A percentile compares a stretch with the other conserved stretches of the same genome.
Conservation (phyloP, 2,888 invertebrate genomes). For the Pyrocoelia pectoralis region DNA sequence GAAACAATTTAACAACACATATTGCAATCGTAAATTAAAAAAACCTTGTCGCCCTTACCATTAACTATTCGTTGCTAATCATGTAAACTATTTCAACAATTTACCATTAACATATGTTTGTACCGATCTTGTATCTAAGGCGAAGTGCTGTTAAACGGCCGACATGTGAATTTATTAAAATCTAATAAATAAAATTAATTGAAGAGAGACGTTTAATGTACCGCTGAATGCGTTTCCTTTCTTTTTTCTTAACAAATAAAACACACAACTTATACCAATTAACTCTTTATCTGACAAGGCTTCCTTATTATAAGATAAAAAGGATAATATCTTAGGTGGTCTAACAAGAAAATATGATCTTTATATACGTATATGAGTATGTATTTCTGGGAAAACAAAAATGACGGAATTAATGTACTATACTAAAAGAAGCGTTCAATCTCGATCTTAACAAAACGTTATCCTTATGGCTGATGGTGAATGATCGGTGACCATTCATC, state of each 20-base stretch:
- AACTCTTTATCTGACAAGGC: conserved; percentile 1
- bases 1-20: too few species aligned
- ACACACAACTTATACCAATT: conserved; percentile 1
- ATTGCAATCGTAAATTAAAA: too few species aligned
- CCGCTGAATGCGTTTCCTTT: neutral
- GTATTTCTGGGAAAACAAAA: conserved; percentile 36
- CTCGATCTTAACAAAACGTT: conserved; percentile 30
- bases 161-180: conserved; percentile 1
- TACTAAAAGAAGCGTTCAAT: conserved; percentile 38
- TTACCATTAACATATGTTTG: neutral
- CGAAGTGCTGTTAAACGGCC: neutral
- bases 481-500: conserved; percentile 40
- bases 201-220: neutral
- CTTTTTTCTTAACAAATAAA: neutral
- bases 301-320: conserved; percentile 2
- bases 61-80: too few species aligned
- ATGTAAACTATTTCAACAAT: neutral
- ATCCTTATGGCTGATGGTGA: conserved; percentile 25
- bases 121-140: neutral
- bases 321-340: conserved; percentile 34
- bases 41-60: too few species aligned
- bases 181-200: neutral
- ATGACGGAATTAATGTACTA: conserved; percentile 7
- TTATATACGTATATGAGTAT: conserved; percentile 17
- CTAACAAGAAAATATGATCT: conserved; percentile 37